phyloP scores from a whole-genome alignment of 1,140 invertebrate genomes.

The Coptotermes formosanus region DNA sequence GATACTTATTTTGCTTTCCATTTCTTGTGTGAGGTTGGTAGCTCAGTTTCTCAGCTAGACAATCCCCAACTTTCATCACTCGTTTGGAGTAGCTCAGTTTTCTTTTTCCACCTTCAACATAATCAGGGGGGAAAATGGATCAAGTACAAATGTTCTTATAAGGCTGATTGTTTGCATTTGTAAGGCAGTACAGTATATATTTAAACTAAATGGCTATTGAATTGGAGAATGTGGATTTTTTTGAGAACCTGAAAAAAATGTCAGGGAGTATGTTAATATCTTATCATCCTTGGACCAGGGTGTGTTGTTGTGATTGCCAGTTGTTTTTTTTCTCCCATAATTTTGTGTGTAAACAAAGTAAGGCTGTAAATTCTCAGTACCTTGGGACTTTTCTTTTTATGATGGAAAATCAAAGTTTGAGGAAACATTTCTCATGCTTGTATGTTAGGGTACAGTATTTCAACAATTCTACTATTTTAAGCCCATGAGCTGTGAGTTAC shows the following conservation, averaged over 20 bases:
- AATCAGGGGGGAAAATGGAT: neutral
- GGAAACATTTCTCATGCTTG: neutral
- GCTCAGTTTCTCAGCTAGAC: neutral
- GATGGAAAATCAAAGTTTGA: neutral
- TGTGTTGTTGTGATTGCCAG: neutral
- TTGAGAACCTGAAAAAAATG: neutral
- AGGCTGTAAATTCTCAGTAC: neutral
- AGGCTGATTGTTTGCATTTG: conserved; percentile 1
- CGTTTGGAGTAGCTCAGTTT: neutral
- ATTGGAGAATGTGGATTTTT: no score
- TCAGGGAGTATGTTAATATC: conserved; percentile 7
- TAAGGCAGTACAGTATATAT: no score
- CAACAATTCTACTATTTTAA: neutral
- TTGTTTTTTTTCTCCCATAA: neutral
- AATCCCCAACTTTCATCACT: neutral
- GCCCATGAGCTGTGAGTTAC: neutral
- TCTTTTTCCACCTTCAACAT: neutral
- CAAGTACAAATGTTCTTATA: conserved; percentile 19
- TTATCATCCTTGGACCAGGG: neutral
- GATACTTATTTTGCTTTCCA: neutral
- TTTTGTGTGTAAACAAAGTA: neutral
- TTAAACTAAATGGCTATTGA: neutral
- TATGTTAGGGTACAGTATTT: neutral
- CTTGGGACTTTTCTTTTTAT: neutral
- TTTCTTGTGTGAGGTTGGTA: neutral